Percentiles rank a stretch among this genome's conserved stretches.
Conservation (phyloP, 2,888 invertebrate genomes). For the Nasonia oneida region DNA sequence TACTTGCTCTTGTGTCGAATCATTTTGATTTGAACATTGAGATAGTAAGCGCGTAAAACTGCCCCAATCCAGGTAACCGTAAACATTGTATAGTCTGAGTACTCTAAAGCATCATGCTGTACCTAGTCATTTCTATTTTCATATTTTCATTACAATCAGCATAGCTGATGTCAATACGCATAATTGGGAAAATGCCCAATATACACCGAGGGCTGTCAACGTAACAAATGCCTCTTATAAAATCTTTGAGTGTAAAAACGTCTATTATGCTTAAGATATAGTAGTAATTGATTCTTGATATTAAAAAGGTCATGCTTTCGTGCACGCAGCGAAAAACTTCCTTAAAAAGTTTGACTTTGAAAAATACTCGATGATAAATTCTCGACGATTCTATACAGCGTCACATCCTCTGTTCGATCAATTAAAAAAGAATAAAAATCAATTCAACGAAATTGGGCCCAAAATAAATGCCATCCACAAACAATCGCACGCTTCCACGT, state of each 20-base stretch:
- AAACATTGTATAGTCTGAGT: no score
- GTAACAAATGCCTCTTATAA: neutral
- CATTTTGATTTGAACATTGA: neutral
- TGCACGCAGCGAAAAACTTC: neutral
- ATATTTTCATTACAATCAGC: neutral
- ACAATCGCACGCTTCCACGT: neutral
- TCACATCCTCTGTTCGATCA: neutral
- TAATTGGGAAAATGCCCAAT: neutral
- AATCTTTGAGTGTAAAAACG: neutral
- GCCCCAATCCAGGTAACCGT: no score
- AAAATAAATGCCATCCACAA: neutral
- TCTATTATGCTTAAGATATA: constrained; percentile 12
- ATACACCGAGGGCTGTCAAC: neutral
- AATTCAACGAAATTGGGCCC: neutral
- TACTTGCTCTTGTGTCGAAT: neutral
- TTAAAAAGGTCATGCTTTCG: neutral
- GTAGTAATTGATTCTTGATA: neutral
- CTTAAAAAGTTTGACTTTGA: neutral
- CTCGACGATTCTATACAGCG: neutral
- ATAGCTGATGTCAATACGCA: neutral
- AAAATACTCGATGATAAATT: neutral
- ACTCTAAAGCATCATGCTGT: no score
- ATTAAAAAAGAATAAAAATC: neutral
- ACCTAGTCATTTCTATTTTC: neutral
- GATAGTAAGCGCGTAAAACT: no score